Conservation (phyloP, 2,113 vertebrate genomes). For the Anarrhichthys ocellatus region DNA sequence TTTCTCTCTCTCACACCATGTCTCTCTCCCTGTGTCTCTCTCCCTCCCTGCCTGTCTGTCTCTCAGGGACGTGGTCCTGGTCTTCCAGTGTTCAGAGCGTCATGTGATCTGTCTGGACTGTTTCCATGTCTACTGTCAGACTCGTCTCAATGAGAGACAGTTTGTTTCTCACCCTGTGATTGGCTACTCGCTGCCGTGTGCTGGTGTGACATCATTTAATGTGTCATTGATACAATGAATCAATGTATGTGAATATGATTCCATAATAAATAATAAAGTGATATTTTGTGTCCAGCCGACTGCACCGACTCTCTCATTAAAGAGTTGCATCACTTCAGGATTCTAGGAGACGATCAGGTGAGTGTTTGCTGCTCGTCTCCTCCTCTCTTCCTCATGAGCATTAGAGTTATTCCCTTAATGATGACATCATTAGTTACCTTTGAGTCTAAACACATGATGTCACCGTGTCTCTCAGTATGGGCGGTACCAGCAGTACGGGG, state of each 20-base stretch:
- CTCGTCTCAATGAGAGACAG: constrained; percentile 88
- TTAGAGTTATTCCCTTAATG: too few species aligned
- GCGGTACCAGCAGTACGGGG: constrained; percentile 90
- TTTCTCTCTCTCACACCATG: not conserved
- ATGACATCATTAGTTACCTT: too few species aligned
- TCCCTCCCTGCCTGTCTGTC: not conserved
- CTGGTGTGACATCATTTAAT: constrained; percentile 75
- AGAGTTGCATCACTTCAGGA: constrained; percentile 94
- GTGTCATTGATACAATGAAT: not conserved
- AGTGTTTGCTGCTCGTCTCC: constrained; percentile 38
- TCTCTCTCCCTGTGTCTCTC: not conserved
- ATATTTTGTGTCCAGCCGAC: constrained; percentile 84
- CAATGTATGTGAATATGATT: not conserved
- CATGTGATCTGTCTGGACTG: constrained; percentile 4
- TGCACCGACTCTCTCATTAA: constrained; percentile 90
- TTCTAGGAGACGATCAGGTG: constrained; percentile 93
- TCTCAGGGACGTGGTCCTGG: not conserved
- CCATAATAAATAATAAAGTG: not conserved
- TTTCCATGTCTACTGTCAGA: constrained; percentile 82
- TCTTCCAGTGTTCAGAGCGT: constrained; percentile 2
- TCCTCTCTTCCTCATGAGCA: too few species aligned
- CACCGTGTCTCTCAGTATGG: constrained; percentile 83
- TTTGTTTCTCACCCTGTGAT: constrained; percentile 84
- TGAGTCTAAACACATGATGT: too few species aligned
- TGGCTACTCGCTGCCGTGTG: constrained; percentile 92